Conservation (phyloP, 1,140 invertebrate genomes). For the Chelonus insularis region DNA sequence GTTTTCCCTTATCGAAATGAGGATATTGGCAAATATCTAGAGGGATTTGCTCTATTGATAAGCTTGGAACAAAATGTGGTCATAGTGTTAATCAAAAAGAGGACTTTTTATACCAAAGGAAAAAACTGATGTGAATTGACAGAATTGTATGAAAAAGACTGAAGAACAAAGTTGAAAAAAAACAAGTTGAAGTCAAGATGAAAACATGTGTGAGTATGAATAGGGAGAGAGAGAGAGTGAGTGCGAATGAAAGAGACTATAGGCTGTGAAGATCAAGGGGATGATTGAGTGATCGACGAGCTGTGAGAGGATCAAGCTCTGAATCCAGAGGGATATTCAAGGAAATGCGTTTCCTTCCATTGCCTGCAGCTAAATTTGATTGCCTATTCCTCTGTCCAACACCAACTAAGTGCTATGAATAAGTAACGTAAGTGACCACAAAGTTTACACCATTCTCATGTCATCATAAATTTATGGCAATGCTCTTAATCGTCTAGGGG, state of each 20-base stretch:
- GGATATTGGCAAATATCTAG: too few relatives aligned
- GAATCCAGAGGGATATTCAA: slow-evolving; percentile 22
- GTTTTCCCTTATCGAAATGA: too few relatives aligned
- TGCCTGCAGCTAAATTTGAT: slow-evolving; percentile 49
- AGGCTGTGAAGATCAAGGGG: slow-evolving; percentile 14
- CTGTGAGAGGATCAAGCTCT: slow-evolving; percentile 18
- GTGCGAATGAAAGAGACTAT: neutral
- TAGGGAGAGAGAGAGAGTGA: neutral
- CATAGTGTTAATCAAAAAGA: slow-evolving; percentile 42
- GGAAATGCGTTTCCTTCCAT: slow-evolving; percentile 30
- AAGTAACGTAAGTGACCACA: slow-evolving; percentile 21
- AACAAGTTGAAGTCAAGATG: neutral
- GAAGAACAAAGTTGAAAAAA: neutral
- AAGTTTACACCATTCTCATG: slow-evolving; percentile 34
- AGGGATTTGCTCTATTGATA: too few relatives aligned
- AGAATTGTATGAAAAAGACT: slow-evolving; percentile 7
- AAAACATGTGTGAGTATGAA: neutral
- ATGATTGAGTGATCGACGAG: slow-evolving; percentile 48
- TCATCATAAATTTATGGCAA: neutral
- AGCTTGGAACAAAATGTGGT: slow-evolving; percentile 9
- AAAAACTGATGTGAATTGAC: too few relatives aligned
- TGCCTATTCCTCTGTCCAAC: slow-evolving; percentile 37
- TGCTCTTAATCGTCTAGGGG: too few relatives aligned
- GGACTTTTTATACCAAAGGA: slow-evolving; percentile 40
- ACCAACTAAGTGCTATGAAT: slow-evolving; percentile 24